These are phyloP conservation scores for Drosophila quadrilineata DNA, from an alignment of 1,140 invertebrate species.

Conservation along the genomic window DNA sequence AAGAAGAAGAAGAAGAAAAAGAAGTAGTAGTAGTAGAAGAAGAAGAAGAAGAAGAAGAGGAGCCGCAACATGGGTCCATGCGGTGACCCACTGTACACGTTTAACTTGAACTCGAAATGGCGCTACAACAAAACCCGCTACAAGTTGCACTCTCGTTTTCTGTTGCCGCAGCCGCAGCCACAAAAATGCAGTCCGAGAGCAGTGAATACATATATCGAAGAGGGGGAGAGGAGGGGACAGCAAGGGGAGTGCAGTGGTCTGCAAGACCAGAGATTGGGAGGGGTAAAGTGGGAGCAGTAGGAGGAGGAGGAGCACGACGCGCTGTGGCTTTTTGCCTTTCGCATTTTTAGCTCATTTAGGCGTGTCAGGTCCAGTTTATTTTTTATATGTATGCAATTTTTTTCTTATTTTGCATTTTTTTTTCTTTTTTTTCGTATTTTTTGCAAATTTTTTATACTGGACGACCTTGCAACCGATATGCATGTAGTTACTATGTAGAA, in stretches of 20 bases:
- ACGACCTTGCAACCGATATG: conserved; percentile 78
- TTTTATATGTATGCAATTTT: conserved; percentile 42
- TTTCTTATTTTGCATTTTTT: conserved; percentile 24
- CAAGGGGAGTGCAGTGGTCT: too few species aligned
- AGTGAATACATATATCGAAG: too few species aligned
- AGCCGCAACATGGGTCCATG: conserved; percentile 28
- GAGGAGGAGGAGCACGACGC: too few species aligned
- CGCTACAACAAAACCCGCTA: conserved; percentile 33
- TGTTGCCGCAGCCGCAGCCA: conserved; percentile 35
- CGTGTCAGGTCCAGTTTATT: conserved; percentile 70
- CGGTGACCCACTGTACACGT: conserved; percentile 75
- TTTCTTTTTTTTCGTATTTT: conserved; percentile 18
- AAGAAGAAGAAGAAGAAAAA: too few species aligned
- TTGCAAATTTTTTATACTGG: conserved; percentile 46
- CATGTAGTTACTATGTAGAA: conserved; percentile 25
- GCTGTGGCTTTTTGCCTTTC: conserved; percentile 53
- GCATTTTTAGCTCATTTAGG: conserved; percentile 76
- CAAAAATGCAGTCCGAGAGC: conserved; percentile 38
- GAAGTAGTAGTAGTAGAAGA: too few species aligned
- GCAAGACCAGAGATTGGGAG: too few species aligned
- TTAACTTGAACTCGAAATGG: conserved; percentile 76
- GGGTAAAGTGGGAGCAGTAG: too few species aligned
- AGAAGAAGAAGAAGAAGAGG: too few species aligned
- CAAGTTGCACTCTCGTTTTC: conserved; percentile 66
- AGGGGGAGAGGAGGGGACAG: too few species aligned